Evolutionary conservation across 2,888 invertebrate genomes (phyloP).

Genomic region (Chymomyza caudatula): DNA sequence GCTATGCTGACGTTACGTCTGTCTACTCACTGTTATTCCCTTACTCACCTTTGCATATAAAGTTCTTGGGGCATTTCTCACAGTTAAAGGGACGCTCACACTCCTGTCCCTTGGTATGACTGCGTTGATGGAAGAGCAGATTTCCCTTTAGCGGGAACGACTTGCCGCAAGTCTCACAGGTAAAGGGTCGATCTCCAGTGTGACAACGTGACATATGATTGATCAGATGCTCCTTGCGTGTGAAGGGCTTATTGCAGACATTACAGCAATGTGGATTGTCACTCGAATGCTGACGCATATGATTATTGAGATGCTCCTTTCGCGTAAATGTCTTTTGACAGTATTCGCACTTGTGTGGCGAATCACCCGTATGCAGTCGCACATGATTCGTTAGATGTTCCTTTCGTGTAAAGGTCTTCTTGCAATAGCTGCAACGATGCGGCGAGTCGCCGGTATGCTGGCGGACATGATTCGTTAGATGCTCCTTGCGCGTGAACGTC

Average conservation of each 20-base stretch:
- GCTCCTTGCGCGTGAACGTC: conserved; percentile 88
- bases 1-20: conserved; percentile 66
- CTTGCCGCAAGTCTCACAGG: conserved; percentile 91
- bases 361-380: conserved; percentile 89
- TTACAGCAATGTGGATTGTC: conserved; percentile 92
- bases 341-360: conserved; percentile 90
- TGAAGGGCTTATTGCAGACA: conserved; percentile 91
- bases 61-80: conserved; percentile 91
- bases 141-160: conserved; percentile 91
- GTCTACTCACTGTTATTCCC: conserved; percentile 15
- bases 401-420: conserved; percentile 86
- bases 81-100: conserved; percentile 86
- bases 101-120: conserved; percentile 87
- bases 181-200: conserved; percentile 89
- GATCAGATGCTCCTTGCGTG: conserved; percentile 90
- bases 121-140: conserved; percentile 90
- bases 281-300: conserved; percentile 91
- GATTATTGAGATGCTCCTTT: conserved; percentile 91
- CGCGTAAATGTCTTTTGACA: conserved; percentile 92
- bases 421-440: conserved; percentile 79
- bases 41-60: conserved; percentile 87
- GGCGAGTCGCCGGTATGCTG: conserved; percentile 88
- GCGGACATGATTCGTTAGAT: conserved; percentile 90
- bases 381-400: conserved; percentile 92
- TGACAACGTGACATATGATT: conserved; percentile 87